A percentile compares a stretch with the other conserved stretches of the same genome.
Evolutionary conservation across 2,888 invertebrate genomes (phyloP).

Genomic region (Abrostola triplasia): DNA sequence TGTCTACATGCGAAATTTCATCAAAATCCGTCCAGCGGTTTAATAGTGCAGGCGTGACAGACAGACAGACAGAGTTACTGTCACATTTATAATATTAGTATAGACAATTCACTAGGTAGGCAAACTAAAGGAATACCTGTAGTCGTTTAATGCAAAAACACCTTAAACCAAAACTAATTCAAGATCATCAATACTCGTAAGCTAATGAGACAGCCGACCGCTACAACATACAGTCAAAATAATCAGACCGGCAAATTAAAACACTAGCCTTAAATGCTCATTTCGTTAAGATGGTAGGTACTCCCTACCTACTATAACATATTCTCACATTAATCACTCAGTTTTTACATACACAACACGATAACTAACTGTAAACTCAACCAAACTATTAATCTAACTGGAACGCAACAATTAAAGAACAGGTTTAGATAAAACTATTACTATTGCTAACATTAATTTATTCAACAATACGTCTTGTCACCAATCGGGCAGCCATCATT

Average conservation of each 20-base stretch:
- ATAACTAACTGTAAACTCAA: slow-evolving; percentile 50
- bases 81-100: no score
- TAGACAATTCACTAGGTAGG: no score
- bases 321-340: slow-evolving; percentile 48
- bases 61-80: no score
- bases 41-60: no score
- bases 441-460: slow-evolving; percentile 74
- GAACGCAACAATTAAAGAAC: slow-evolving; percentile 63
- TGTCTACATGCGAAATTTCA: no score
- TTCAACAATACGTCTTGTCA: slow-evolving; percentile 82
- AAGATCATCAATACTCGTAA: not conserved
- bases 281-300: not conserved
- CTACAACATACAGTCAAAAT: slow-evolving; percentile 19
- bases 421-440: slow-evolving; percentile 61
- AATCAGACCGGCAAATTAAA: slow-evolving; percentile 18
- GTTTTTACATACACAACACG: slow-evolving; percentile 28
- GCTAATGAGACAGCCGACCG: slow-evolving; percentile 1
- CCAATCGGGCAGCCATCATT: slow-evolving; percentile 82
- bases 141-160: no score
- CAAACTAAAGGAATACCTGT: no score
- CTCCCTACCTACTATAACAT: slow-evolving; percentile 7
- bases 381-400: slow-evolving; percentile 49
- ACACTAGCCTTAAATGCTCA: slow-evolving; percentile 25
- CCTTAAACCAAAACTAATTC: not conserved
- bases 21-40: no score